A percentile compares a stretch with the other conserved stretches of the same genome.
Conservation (phyloP, 2,797 vertebrate species). For the Liasis olivaceus region DNA sequence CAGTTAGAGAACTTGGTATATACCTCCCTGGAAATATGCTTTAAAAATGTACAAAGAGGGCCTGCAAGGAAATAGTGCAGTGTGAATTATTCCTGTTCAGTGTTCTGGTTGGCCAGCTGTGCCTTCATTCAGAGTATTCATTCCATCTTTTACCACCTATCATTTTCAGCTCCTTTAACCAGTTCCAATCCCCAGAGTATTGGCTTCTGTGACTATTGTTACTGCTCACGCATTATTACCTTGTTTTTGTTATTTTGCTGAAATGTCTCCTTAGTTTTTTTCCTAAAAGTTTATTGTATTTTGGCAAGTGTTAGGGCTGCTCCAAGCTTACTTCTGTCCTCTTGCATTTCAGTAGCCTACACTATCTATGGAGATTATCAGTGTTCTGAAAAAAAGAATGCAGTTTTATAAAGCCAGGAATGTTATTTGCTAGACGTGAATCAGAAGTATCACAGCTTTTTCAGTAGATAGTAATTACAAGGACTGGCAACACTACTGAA, state of each 20-base stretch:
- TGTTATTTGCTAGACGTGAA: background rate
- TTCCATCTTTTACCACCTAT: background rate
- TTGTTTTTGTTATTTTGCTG: background rate
- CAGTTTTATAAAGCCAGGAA: background rate
- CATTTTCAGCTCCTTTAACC: background rate
- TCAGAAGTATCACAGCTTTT: background rate
- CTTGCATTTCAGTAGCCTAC: background rate
- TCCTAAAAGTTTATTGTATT: background rate
- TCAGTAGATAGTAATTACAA: background rate
- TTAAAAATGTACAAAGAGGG: background rate
- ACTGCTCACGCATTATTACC: background rate
- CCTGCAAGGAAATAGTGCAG: background rate
- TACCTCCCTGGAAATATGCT: background rate
- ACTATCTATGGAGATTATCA: background rate
- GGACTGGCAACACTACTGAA: background rate
- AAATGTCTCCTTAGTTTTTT: background rate
- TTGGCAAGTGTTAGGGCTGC: background rate
- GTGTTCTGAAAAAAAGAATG: background rate
- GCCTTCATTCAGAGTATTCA: background rate
- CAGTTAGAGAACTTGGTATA: background rate
- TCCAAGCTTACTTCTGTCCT: background rate
- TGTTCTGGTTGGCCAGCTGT: background rate
- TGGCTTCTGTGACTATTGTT: background rate
- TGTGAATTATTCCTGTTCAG: background rate
- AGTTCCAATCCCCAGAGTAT: background rate